phyloP scores from a whole-genome alignment of 2,888 invertebrate species.

The Dolichomitus sp. region DNA sequence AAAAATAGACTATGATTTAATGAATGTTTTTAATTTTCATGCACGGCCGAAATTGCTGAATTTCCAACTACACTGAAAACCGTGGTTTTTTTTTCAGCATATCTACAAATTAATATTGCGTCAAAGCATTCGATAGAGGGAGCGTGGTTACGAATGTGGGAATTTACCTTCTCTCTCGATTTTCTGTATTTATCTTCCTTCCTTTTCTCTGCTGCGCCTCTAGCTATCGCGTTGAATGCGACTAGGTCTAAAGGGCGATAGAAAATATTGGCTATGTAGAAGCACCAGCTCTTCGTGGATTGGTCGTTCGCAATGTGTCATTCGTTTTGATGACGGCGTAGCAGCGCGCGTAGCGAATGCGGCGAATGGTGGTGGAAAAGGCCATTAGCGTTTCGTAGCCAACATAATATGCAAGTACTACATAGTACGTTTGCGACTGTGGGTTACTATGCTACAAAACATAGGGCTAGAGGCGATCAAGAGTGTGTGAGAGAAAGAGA shows the following conservation, averaged over 20 bases:
- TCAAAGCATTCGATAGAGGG: too few relatives aligned
- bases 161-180: background rate
- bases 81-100: too few relatives aligned
- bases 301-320: slow-evolving; percentile 64
- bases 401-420: slow-evolving; percentile 50
- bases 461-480: slow-evolving; percentile 19
- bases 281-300: slow-evolving; percentile 44
- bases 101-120: too few relatives aligned
- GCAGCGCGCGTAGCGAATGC: background rate
- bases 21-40: too few relatives aligned
- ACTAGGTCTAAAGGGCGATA: slow-evolving; percentile 37
- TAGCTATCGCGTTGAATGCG: slow-evolving; percentile 36
- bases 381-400: slow-evolving; percentile 56
- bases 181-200: background rate
- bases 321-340: slow-evolving; percentile 52
- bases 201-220: too few relatives aligned
- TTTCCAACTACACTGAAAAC: too few relatives aligned
- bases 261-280: slow-evolving; percentile 63
- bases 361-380: slow-evolving; percentile 43
- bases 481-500: slow-evolving; percentile 2
- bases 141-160: background rate
- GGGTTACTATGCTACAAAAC: slow-evolving; percentile 50
- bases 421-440: slow-evolving; percentile 32
- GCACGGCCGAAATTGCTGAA: too few relatives aligned
- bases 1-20: too few relatives aligned